These are phyloP conservation scores for Apostichopus californicus DNA, from an alignment of 35 echinoderm and acorn worm species.

Conservation along the genomic window DNA sequence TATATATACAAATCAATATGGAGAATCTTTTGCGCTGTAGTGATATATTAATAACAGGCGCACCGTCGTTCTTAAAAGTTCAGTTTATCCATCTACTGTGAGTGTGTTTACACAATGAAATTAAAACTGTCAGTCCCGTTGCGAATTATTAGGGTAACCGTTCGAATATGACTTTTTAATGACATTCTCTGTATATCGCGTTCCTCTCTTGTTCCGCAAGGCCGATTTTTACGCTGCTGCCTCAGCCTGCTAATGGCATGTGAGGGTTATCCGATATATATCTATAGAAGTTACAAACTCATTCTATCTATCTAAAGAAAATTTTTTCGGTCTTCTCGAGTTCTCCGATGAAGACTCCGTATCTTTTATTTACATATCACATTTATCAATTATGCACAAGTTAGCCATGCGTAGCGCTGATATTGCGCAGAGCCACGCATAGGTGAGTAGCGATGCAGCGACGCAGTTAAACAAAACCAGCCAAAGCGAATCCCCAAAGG, in stretches of 20 bases:
- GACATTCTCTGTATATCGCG: slow-evolving; percentile 21
- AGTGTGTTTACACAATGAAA: slow-evolving; percentile 57
- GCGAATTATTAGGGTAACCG: slow-evolving; percentile 52
- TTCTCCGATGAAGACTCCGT: neutral
- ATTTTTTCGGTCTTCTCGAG: neutral
- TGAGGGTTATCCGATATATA: slow-evolving; percentile 11
- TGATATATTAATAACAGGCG: too few species aligned
- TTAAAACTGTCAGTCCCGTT: slow-evolving; percentile 45
- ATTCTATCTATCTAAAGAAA: neutral
- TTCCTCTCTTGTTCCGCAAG: slow-evolving; percentile 45
- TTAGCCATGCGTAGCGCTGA: slow-evolving; percentile 55
- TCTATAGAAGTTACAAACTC: neutral
- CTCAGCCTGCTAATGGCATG: slow-evolving; percentile 31
- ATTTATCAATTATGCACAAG: slow-evolving; percentile 63
- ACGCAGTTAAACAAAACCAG: slow-evolving; percentile 22
- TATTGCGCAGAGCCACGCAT: slow-evolving; percentile 55
- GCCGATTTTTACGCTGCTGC: slow-evolving; percentile 30
- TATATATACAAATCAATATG: too few species aligned
- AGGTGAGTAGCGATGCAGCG: slow-evolving; percentile 13
- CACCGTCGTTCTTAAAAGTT: neutral
- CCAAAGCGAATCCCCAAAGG: slow-evolving; percentile 7
- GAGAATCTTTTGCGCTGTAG: too few species aligned
- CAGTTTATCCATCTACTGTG: slow-evolving; percentile 1
- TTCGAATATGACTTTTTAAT: slow-evolving; percentile 55
- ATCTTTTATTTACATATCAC: slow-evolving; percentile 51